Evolutionary conservation across 2,888 invertebrate genomes (phyloP).

Genomic region (Tolmerus cingulatus): DNA sequence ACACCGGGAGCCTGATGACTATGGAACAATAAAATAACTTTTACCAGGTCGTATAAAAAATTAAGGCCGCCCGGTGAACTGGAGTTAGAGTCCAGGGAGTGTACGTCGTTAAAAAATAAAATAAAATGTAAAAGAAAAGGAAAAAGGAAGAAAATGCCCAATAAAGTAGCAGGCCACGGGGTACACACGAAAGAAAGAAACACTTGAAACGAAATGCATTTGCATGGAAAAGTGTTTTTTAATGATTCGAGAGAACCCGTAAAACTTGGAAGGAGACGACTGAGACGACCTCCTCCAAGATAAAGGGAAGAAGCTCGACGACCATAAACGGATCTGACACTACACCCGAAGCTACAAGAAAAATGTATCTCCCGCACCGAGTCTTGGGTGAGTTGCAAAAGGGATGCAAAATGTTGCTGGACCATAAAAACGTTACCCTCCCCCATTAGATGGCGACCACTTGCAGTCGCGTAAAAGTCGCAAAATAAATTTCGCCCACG

Average conservation of each 20-base stretch:
- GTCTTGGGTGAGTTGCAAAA: background rate
- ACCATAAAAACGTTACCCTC: slow-evolving; percentile 2
- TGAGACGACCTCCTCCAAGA: slow-evolving; percentile 40
- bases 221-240: slow-evolving; percentile 49
- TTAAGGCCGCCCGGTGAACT: background rate
- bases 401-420: slow-evolving; percentile 43
- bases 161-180: slow-evolving; percentile 9
- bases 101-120: slow-evolving; percentile 21
- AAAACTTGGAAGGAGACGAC: slow-evolving; percentile 38
- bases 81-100: background rate
- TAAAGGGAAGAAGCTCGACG: slow-evolving; percentile 42
- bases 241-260: slow-evolving; percentile 45
- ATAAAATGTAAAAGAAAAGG: background rate
- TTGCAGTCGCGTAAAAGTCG: slow-evolving; percentile 37
- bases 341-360: background rate
- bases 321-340: slow-evolving; percentile 37
- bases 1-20: background rate
- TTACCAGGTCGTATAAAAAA: slow-evolving; percentile 26
- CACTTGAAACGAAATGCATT: slow-evolving; percentile 44
- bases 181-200: slow-evolving; percentile 5
- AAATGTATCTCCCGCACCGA: background rate
- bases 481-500: slow-evolving; percentile 35
- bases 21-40: slow-evolving; percentile 23
- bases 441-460: slow-evolving; percentile 22
- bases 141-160: background rate